Percentiles rank a stretch among this genome's conserved stretches.
These are phyloP conservation scores for Eupithecia exiguata DNA, from an alignment of 2,888 invertebrate genomes.

Conservation along the genomic window DNA sequence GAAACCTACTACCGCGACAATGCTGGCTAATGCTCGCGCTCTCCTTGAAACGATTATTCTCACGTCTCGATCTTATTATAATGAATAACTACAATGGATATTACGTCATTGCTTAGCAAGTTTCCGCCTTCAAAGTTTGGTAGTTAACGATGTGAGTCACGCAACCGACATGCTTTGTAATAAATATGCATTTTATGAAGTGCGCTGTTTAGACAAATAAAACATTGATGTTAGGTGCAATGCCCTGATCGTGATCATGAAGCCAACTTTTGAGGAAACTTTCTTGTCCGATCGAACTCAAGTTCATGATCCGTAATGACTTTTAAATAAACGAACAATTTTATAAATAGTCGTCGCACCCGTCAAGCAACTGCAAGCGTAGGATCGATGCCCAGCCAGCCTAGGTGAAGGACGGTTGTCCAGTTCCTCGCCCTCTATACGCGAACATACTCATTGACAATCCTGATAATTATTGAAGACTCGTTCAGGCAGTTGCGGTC, in stretches of 20 bases:
- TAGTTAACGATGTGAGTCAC: slow-evolving; percentile 80
- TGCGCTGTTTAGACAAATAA: slow-evolving; percentile 49
- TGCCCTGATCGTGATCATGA: slow-evolving; percentile 54
- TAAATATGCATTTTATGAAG: slow-evolving; percentile 64
- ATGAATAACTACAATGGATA: slow-evolving; percentile 80
- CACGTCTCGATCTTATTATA: slow-evolving; percentile 77
- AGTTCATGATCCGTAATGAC: slow-evolving; percentile 47
- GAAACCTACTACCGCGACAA: slow-evolving; percentile 59
- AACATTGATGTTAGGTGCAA: slow-evolving; percentile 53
- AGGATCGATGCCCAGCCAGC: slow-evolving; percentile 76
- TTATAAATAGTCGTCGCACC: slow-evolving; percentile 71
- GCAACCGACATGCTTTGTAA: slow-evolving; percentile 71
- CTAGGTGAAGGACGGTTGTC: slow-evolving; percentile 79
- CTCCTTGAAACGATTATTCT: slow-evolving; percentile 79
- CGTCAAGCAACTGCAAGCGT: slow-evolving; percentile 68
- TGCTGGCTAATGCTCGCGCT: slow-evolving; percentile 65
- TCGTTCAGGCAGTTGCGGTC: slow-evolving; percentile 9
- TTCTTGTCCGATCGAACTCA: slow-evolving; percentile 16
- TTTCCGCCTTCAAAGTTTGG: slow-evolving; percentile 81
- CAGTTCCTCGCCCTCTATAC: slow-evolving; percentile 68
- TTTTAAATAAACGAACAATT: slow-evolving; percentile 63
- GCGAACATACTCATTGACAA: slow-evolving; percentile 57
- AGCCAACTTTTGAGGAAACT: slow-evolving; percentile 40
- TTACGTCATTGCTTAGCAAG: slow-evolving; percentile 80
- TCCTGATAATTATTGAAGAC: slow-evolving; percentile 25